These are phyloP conservation scores for Gephyroberyx darwinii DNA, from an alignment of 2,797 vertebrate genomes.

Conservation along the genomic window DNA sequence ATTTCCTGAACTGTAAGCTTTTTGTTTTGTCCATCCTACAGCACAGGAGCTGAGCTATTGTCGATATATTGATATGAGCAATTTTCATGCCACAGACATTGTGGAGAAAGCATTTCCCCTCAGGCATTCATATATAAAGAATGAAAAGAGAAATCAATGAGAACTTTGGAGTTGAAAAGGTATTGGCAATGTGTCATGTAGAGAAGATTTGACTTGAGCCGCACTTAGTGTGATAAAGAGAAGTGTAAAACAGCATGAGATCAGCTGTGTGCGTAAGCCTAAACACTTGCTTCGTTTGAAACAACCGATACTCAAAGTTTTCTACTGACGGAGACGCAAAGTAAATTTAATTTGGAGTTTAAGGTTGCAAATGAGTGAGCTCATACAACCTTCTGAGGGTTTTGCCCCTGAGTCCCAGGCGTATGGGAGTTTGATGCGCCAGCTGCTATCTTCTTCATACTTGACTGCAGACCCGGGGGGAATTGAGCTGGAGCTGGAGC, in stretches of 20 bases:
- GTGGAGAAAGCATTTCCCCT: conserved; percentile 33
- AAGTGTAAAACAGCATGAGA: conserved; percentile 1
- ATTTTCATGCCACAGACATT: conserved; percentile 36
- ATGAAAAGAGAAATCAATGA: conserved; percentile 40
- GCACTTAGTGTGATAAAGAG: conserved; percentile 18
- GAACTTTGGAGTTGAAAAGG: conserved; percentile 28
- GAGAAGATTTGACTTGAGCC: conserved; percentile 37
- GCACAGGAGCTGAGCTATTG: conserved; percentile 52
- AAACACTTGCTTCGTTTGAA: conserved; percentile 12
- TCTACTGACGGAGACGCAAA: conserved; percentile 16
- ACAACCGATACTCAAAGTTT: conserved; percentile 4
- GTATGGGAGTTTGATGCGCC: conserved; percentile 51
- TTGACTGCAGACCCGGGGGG: conserved; percentile 61
- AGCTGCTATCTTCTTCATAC: conserved; percentile 72
- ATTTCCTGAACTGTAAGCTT: conserved; percentile 72
- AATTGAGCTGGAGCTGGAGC: conserved; percentile 48
- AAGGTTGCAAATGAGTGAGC: conserved; percentile 44
- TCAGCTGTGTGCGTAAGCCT: background rate
- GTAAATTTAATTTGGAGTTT: conserved; percentile 42
- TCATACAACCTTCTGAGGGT: conserved; percentile 38
- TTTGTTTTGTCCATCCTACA: conserved; percentile 61
- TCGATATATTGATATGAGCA: conserved; percentile 71
- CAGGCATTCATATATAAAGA: conserved; percentile 34
- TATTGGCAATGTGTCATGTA: conserved; percentile 10
- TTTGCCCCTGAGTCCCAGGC: conserved; percentile 57